Percentiles rank a stretch among this genome's conserved stretches.
phyloP scores from a whole-genome alignment of 1,140 invertebrate species.

The Drepana arcuata region DNA sequence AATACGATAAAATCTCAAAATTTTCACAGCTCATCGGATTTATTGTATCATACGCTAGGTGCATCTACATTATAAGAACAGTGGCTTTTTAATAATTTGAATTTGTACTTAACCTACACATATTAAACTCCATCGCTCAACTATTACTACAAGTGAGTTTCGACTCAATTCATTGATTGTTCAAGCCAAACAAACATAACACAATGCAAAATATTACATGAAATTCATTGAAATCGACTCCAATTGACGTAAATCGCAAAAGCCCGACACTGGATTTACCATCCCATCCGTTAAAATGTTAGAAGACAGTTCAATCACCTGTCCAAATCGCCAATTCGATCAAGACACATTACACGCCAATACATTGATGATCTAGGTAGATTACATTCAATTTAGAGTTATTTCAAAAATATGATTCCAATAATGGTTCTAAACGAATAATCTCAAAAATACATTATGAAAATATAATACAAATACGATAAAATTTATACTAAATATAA shows the following conservation, averaged over 20 bases:
- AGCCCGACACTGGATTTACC: too few relatives aligned
- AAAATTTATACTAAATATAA: slow-evolving; percentile 72
- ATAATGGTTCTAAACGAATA: slow-evolving; percentile 68
- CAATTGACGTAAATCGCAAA: slow-evolving; percentile 8
- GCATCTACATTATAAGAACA: slow-evolving; percentile 70
- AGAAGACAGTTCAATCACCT: too few relatives aligned
- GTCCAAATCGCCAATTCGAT: too few relatives aligned
- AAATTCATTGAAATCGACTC: slow-evolving; percentile 5
- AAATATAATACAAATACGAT: slow-evolving; percentile 71
- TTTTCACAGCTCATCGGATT: slow-evolving; percentile 70
- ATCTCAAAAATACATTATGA: slow-evolving; percentile 71
- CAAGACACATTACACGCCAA: slow-evolving; percentile 37
- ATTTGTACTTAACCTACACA: slow-evolving; percentile 70
- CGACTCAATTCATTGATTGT: slow-evolving; percentile 22
- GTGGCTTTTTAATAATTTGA: slow-evolving; percentile 70
- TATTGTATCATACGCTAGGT: slow-evolving; percentile 70
- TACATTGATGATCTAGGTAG: slow-evolving; percentile 56
- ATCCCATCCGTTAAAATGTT: too few relatives aligned
- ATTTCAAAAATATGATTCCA: slow-evolving; percentile 70
- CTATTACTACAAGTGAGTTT: slow-evolving; percentile 37
- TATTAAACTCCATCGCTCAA: slow-evolving; percentile 49
- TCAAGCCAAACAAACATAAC: slow-evolving; percentile 9
- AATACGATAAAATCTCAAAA: slow-evolving; percentile 72
- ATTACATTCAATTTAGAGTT: slow-evolving; percentile 61
- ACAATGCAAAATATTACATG: too few relatives aligned